These are phyloP conservation scores for Caenorhabditis imperialis DNA, from an alignment of 2,888 invertebrate genomes.

Conservation along the genomic window DNA sequence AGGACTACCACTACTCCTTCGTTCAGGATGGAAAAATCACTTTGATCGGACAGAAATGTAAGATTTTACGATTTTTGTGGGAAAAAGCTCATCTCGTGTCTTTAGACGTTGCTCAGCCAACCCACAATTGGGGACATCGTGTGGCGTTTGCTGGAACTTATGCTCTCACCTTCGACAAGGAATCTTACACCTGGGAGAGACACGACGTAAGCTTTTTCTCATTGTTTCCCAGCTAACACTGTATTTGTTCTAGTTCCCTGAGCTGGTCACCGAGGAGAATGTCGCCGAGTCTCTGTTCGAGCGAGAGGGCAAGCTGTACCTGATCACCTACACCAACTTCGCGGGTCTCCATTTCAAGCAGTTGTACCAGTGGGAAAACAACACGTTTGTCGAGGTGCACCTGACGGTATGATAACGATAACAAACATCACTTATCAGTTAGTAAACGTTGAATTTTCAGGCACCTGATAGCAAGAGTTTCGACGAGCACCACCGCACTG, in stretches of 20 bases:
- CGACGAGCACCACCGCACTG: conserved; percentile 3
- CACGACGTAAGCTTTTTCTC: conserved; percentile 41
- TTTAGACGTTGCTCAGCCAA: conserved; percentile 51
- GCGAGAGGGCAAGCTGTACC: conserved; percentile 45
- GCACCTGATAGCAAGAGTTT: conserved; percentile 1
- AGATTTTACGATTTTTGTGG: conserved; percentile 15
- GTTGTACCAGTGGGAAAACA: conserved; percentile 57
- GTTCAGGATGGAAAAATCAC: conserved; percentile 34
- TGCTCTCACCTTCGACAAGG: conserved; percentile 53
- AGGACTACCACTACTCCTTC: conserved; percentile 24
- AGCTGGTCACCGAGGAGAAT: conserved; percentile 57
- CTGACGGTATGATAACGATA: conserved; percentile 53
- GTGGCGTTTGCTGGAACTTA: conserved; percentile 60
- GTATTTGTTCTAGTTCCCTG: conserved; percentile 36
- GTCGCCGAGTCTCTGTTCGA: conserved; percentile 57
- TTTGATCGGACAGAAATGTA: conserved; percentile 41
- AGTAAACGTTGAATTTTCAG: conserved; percentile 10
- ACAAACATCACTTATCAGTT: not conserved
- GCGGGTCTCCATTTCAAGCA: conserved; percentile 42
- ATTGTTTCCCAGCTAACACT: not conserved
- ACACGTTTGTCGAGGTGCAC: conserved; percentile 44
- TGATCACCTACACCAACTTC: conserved; percentile 55
- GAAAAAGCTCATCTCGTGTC: no score
- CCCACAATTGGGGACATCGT: conserved; percentile 61
- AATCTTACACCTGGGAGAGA: conserved; percentile 40